Conservation (phyloP, 2,797 vertebrate genomes). For the Triplophysa yarkandensis region DNA sequence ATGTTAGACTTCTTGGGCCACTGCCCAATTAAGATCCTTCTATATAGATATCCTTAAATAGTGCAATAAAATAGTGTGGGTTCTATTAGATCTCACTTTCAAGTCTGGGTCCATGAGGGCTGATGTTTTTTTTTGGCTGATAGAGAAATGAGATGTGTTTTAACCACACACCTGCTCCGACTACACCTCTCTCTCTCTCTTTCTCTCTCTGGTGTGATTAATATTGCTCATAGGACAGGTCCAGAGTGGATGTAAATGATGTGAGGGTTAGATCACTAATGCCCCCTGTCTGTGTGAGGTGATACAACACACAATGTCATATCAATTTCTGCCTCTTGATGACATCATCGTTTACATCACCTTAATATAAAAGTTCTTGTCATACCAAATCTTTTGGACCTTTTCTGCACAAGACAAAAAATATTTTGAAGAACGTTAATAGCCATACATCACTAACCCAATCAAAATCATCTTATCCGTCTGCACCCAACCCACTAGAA, state of each 20-base stretch:
- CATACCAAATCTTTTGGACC: too few species aligned
- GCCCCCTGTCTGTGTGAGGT: slow-evolving; percentile 17
- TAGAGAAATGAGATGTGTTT: slow-evolving; percentile 11
- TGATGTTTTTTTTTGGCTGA: slow-evolving; percentile 41
- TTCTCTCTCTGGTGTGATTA: neutral
- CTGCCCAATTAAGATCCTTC: neutral
- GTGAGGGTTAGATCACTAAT: neutral
- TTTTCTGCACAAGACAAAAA: too few species aligned
- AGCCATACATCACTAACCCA: too few species aligned
- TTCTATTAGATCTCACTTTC: slow-evolving; percentile 34
- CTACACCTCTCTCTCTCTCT: slow-evolving; percentile 25
- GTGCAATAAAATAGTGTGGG: slow-evolving; percentile 34
- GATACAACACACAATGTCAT: neutral
- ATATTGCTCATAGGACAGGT: neutral
- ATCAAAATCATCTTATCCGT: too few species aligned
- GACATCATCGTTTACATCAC: neutral
- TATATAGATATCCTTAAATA: slow-evolving; percentile 24
- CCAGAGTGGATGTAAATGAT: neutral
- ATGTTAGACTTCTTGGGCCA: neutral
- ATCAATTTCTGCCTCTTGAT: neutral
- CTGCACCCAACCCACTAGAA: too few species aligned
- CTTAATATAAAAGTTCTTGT: too few species aligned
- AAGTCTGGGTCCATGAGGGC: slow-evolving; percentile 18
- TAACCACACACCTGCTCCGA: slow-evolving; percentile 22
- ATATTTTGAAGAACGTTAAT: too few species aligned